Evolutionary conservation across 2,797 vertebrate genomes (phyloP), one percentile per base, ranked within the genome.

Genomic region (Spinibarbus caldwelli): DNA sequence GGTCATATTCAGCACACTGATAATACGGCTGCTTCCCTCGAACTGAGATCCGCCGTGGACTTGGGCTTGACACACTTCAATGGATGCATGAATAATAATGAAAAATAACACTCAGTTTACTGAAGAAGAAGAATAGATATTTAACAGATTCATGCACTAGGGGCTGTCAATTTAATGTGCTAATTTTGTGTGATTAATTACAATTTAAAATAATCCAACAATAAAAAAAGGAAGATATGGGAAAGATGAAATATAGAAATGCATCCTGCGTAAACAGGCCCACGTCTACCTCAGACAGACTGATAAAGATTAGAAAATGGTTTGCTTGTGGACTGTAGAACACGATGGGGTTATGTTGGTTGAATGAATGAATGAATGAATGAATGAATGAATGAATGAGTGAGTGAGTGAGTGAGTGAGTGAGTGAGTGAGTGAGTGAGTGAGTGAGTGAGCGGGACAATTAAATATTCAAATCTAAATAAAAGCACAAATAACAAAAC

Each of bases 1-100:
- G 23, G 36, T 78, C 83, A 79, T 71, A 79, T 79, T 70, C 64
- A 79, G 79, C 52, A 47, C 8, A 2, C 23, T 71, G 83, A 72
- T 85, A 62, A 71, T 47, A 41, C 14, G 15, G 9, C 1, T 43
- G 52, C 49, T 41, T 34, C 23, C 21, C 54, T 49, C 17, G 4
- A 66, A 66, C 1, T 8, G 21, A 62, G n/a, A 47, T 47, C 52
- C 59, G 19, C 21, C 17, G 5, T 43, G 67, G 38, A 43, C 36
- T 59, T 15, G 36, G 71, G 29, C 41, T 38, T 77, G 43, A 66
- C 23, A 29, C 57, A 21, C n/a, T 67, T 68, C 23, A 41, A 15
- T 10, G 14, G 12, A 78, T 70, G 82, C 62, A 84, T n/a, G 66
- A 59, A 82, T 83, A 57, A 57, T 57, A 31, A 70, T 57, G 6